Percentiles rank a stretch among this genome's conserved stretches.
These are phyloP conservation scores for Ophion obscuratus DNA, from an alignment of 2,888 invertebrate genomes.

Conservation along the genomic window DNA sequence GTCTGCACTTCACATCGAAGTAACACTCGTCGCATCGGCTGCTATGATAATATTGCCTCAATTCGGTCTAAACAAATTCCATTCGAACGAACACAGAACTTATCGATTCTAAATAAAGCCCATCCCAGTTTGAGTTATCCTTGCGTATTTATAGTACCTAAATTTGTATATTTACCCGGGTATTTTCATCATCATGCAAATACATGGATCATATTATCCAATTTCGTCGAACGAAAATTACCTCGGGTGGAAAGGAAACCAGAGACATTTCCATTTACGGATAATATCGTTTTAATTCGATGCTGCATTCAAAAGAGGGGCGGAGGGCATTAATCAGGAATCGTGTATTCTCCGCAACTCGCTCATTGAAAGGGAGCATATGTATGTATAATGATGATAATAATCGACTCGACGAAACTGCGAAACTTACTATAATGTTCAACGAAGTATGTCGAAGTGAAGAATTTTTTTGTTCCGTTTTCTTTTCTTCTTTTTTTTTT, in stretches of 20 bases:
- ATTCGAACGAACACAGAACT: not conserved
- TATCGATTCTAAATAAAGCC: slow-evolving; percentile 8
- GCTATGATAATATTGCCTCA: slow-evolving; percentile 10
- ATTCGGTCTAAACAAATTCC: slow-evolving; percentile 8
- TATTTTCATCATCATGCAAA: slow-evolving; percentile 16
- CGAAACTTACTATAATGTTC: slow-evolving; percentile 13
- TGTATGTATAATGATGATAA: not conserved
- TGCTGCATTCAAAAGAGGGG: not conserved
- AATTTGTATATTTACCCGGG: slow-evolving; percentile 1
- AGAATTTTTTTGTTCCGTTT: slow-evolving; percentile 19
- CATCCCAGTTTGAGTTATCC: slow-evolving; percentile 12
- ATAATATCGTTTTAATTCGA: slow-evolving; percentile 25
- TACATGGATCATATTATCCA: slow-evolving; percentile 21
- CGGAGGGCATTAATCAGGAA: slow-evolving; percentile 3
- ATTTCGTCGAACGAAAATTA: slow-evolving; percentile 23
- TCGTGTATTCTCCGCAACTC: slow-evolving; percentile 20
- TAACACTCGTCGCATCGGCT: not conserved
- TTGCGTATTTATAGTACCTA: slow-evolving; percentile 3
- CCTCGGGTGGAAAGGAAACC: not conserved
- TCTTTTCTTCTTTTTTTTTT: not conserved
- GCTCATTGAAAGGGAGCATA: slow-evolving; percentile 1
- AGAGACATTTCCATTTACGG: slow-evolving; percentile 13
- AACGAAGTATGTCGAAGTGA: not conserved
- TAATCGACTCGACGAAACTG: not conserved
- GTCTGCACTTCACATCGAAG: not conserved